Conservation (phyloP, 2,797 vertebrate genomes). For the Poecilia velifera region DNA sequence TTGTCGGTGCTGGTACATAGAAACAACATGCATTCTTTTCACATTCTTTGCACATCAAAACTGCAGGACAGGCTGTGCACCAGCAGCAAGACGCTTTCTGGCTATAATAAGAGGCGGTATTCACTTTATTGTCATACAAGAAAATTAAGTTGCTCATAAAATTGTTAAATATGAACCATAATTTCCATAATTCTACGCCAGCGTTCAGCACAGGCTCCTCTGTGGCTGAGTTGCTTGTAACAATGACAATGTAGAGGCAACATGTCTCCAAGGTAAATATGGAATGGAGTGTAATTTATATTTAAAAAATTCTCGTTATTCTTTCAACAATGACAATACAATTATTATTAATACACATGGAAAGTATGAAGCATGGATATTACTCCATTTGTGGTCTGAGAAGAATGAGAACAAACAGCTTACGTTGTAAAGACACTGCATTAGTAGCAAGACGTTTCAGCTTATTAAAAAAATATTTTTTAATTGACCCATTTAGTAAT, state of each 20-base stretch:
- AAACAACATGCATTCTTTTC: not conserved
- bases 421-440: not conserved
- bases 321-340: not conserved
- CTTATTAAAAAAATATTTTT: not conserved
- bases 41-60: too few relatives aligned
- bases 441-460: not conserved
- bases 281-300: not conserved
- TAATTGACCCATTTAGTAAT: not conserved
- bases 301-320: not conserved
- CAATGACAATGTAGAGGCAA: not conserved
- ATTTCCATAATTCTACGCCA: not conserved
- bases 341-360: not conserved
- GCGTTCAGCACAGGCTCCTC: not conserved
- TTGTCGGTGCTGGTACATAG: not conserved
- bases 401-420: not conserved
- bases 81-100: not conserved
- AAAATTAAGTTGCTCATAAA: not conserved
- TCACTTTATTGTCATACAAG: not conserved
- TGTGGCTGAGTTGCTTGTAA: not conserved
- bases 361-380: not conserved
- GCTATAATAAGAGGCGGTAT: not conserved
- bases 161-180: not conserved
- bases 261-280: not conserved
- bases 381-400: not conserved
- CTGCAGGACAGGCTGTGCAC: not conserved